These are phyloP conservation scores for Okamejei kenojei DNA, from an alignment of 2,797 vertebrate species.

Conservation along the genomic window DNA sequence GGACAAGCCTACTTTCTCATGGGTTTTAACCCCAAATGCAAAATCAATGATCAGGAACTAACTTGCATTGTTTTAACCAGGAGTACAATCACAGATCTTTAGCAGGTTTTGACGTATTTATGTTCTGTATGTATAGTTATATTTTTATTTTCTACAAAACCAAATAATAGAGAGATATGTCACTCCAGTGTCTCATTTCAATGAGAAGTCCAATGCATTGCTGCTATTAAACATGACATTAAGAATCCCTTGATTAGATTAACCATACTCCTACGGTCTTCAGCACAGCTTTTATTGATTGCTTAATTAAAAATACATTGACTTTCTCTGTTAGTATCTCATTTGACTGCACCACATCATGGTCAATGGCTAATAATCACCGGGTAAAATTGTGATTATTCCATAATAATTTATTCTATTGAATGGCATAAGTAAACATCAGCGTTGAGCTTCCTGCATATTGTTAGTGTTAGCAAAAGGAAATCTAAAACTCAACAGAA, in stretches of 20 bases:
- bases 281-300: background rate
- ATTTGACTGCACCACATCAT: background rate
- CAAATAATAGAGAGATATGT: background rate
- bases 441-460: background rate
- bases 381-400: conserved; percentile 22
- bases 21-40: background rate
- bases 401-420: background rate
- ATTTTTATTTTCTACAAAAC: background rate
- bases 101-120: background rate
- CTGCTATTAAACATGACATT: background rate
- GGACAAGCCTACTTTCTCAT: too few species aligned
- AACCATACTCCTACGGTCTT: background rate
- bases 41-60: background rate
- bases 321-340: background rate
- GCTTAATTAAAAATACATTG: conserved; percentile 5
- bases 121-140: background rate
- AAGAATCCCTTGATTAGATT: background rate
- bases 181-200: background rate
- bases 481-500: background rate
- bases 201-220: background rate
- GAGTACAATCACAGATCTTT: background rate
- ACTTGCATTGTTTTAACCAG: too few species aligned
- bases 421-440: background rate
- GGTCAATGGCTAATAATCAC: conserved; percentile 8
- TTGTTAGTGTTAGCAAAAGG: background rate